Evolutionary conservation across 2,113 vertebrate genomes (phyloP), one percentile per base, ranked within the genome.

Genomic region (Mesoclemmys tuberculata): DNA sequence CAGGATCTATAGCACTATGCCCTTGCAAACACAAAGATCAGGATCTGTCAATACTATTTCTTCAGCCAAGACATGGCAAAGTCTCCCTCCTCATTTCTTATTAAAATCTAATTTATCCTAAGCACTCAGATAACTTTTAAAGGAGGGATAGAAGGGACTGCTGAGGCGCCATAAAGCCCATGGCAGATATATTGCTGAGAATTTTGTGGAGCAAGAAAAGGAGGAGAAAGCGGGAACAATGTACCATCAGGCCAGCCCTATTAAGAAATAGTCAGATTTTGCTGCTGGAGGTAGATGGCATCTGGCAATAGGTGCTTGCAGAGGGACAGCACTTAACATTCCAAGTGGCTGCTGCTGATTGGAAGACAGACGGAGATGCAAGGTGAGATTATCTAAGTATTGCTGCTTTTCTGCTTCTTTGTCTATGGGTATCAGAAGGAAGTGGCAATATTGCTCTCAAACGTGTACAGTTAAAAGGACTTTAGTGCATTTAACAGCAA

Each of bases 351-450:
- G 35, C 49, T 58, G 58, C 56, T 81, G 75, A 58, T 4, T 5
- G 85, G 52, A 52, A 87, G 78, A 88, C 85, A 91, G 88, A 78
- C 49, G 91, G 49, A 93, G 92, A n/a, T n/a, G n/a, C n/a, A n/a
- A n/a, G n/a, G n/a, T n/a, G n/a, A n/a, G n/a, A n/a, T n/a, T n/a
- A n/a, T n/a, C n/a, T n/a, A 51, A 51, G 5, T 80, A 88, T 82
- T 88, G 52, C 80, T 93, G 56, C 31, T 95, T 94, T 97, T 93
- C 79, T 91, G 83, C 92, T 91, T 93, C 90, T 93, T 93, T 54
- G 91, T 96, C 49, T 55, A 86, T 5, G 21, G 79, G 46, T 21
- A 31, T 91, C 84, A 87, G 54, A 92, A 78, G 68, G 27, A 90
- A 88, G 82, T 56, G 22, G 10, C 64, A 84, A 80, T 80, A 84